Conservation (phyloP, 2,888 invertebrate genomes). For the Strigamia maritima region DNA sequence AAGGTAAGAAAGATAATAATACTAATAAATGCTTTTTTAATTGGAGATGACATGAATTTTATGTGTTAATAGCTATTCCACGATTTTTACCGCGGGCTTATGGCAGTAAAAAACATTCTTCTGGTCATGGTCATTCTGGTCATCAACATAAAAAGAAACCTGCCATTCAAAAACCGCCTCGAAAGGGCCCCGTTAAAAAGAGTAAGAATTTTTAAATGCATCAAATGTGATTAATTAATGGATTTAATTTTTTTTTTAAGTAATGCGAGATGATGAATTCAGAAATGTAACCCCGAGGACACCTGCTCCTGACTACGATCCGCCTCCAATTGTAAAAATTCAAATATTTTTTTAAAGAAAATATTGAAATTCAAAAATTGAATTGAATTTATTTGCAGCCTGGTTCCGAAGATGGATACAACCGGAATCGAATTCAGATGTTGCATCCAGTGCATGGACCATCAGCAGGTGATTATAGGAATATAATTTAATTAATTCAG, state of each 20-base stretch:
- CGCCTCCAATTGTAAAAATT: constrained; percentile 38
- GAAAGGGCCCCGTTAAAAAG: constrained; percentile 14
- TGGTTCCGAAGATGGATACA: constrained; percentile 38
- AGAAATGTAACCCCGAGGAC: constrained; percentile 35
- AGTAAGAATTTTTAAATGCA: not conserved
- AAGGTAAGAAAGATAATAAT: not conserved
- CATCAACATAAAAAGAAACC: constrained; percentile 36
- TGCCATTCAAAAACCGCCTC: constrained; percentile 28
- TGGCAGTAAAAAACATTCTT: constrained; percentile 23
- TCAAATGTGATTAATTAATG: not conserved
- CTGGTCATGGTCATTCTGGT: constrained; percentile 22
- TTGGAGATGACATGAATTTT: not conserved
- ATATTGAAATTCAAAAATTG: not conserved
- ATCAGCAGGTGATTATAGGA: constrained; percentile 23
- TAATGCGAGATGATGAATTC: constrained; percentile 35
- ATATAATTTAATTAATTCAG: not conserved
- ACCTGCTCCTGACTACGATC: constrained; percentile 39
- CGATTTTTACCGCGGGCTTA: constrained; percentile 12
- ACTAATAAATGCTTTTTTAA: not conserved
- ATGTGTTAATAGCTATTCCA: not conserved
- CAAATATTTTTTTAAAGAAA: not conserved
- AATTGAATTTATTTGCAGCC: constrained; percentile 25
- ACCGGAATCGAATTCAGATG: constrained; percentile 38
- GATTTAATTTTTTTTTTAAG: not conserved
- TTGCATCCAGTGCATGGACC: constrained; percentile 37